Conservation (phyloP, 1,140 invertebrate genomes). For the Zaprionus inermis region DNA sequence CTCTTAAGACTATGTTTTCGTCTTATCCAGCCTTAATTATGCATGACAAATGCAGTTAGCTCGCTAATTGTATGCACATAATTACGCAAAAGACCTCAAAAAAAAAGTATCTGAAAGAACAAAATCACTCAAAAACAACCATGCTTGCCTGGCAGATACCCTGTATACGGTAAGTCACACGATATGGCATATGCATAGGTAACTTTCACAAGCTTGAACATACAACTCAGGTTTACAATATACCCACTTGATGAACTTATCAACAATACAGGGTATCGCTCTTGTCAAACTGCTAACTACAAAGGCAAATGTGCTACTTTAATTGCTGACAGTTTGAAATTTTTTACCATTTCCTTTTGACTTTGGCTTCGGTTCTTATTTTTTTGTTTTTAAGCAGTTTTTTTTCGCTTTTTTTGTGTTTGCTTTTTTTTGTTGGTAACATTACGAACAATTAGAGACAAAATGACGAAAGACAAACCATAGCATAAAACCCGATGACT, state of each 20-base stretch:
- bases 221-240: not conserved
- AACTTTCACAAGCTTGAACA: too few relatives aligned
- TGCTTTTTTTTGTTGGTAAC: constrained; percentile 48
- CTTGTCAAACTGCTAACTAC: constrained; percentile 62
- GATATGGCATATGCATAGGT: too few relatives aligned
- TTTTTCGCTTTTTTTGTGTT: constrained; percentile 1
- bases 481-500: constrained; percentile 55
- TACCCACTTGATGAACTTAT: not conserved
- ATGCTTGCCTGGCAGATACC: not conserved
- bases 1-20: constrained; percentile 36
- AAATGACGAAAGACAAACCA: constrained; percentile 59
- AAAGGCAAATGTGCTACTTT: constrained; percentile 65
- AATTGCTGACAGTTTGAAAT: constrained; percentile 76
- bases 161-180: not conserved
- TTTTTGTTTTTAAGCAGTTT: not conserved
- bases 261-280: constrained; percentile 11
- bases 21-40: constrained; percentile 67
- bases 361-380: constrained; percentile 35
- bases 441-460: constrained; percentile 73
- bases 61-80: constrained; percentile 77
- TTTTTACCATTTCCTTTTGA: constrained; percentile 58
- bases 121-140: constrained; percentile 23
- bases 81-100: constrained; percentile 51
- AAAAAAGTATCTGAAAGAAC: constrained; percentile 33
- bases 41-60: constrained; percentile 69